Evolutionary conservation across 2,888 invertebrate genomes (phyloP).

Genomic region (Galerucella pusilla): DNA sequence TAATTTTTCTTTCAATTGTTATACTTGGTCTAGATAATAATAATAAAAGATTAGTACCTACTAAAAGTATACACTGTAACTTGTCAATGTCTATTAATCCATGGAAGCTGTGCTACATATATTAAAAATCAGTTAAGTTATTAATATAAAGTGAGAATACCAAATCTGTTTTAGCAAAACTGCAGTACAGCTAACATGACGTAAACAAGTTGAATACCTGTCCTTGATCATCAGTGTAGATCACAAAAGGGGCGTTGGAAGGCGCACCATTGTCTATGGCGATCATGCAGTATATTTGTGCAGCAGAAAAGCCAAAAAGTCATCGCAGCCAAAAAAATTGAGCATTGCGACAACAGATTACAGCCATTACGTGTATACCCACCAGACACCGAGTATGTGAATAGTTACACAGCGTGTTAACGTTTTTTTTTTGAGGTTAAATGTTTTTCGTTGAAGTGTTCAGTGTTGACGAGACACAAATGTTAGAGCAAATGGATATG

Average conservation of each 20-base stretch:
- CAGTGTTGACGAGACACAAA: slow-evolving; percentile 41
- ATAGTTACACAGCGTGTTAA: slow-evolving; percentile 45
- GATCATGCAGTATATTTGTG: slow-evolving; percentile 69
- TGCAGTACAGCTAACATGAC: slow-evolving; percentile 63
- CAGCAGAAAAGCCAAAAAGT: slow-evolving; percentile 60
- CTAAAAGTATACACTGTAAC: slow-evolving; percentile 53
- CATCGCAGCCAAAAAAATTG: slow-evolving; percentile 63
- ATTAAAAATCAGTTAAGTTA: slow-evolving; percentile 20
- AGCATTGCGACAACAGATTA: slow-evolving; percentile 65
- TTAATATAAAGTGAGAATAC: slow-evolving; percentile 24
- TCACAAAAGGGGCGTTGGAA: slow-evolving; percentile 93
- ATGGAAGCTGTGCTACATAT: slow-evolving; percentile 60
- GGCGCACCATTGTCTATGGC: slow-evolving; percentile 73
- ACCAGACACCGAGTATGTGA: slow-evolving; percentile 62
- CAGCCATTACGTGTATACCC: slow-evolving; percentile 63
- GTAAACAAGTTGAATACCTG: slow-evolving; percentile 79
- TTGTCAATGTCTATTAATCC: slow-evolving; percentile 54
- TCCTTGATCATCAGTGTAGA: slow-evolving; percentile 96
- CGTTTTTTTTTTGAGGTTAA: slow-evolving; percentile 39
- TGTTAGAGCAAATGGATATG: slow-evolving; percentile 42
- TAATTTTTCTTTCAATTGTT: no score
- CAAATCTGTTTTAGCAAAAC: slow-evolving; percentile 33
- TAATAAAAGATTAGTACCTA: neutral
- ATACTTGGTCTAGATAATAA: no score
- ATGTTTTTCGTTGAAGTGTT: slow-evolving; percentile 37